Percentiles rank a stretch among this genome's conserved stretches.
phyloP scores from a whole-genome alignment of 1,140 invertebrate species.

The Papilio polyxenes region DNA sequence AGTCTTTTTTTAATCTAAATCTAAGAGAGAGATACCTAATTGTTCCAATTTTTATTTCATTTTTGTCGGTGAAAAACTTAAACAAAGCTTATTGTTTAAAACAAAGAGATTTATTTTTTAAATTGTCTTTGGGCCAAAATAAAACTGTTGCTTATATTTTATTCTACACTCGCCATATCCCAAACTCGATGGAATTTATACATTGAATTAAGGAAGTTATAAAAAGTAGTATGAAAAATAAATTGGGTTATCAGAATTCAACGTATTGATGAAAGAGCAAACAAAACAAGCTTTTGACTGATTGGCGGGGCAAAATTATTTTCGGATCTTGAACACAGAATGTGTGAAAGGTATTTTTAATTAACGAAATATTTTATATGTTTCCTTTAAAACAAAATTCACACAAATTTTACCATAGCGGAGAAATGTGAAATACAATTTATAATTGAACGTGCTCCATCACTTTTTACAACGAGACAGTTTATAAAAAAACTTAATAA shows the following conservation, averaged over 20 bases:
- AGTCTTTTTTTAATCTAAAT: neutral
- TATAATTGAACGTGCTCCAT: neutral
- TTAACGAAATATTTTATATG: neutral
- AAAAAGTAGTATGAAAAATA: neutral
- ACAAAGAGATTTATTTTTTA: too few relatives aligned
- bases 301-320: neutral
- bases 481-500: slow-evolving; percentile 25
- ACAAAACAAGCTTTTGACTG: neutral
- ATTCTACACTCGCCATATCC: neutral
- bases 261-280: slow-evolving; percentile 10
- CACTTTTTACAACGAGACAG: neutral
- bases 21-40: neutral
- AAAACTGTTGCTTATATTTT: neutral
- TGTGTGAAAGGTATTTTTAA: neutral
- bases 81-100: too few relatives aligned
- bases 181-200: neutral
- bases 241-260: neutral
- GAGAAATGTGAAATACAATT: neutral
- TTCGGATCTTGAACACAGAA: neutral
- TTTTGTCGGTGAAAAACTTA: too few relatives aligned
- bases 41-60: neutral
- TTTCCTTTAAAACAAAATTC: neutral
- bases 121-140: too few relatives aligned
- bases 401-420: neutral
- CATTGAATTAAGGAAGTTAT: neutral